phyloP scores from a whole-genome alignment of 2,888 invertebrate genomes.

The Baronia brevicornis region DNA sequence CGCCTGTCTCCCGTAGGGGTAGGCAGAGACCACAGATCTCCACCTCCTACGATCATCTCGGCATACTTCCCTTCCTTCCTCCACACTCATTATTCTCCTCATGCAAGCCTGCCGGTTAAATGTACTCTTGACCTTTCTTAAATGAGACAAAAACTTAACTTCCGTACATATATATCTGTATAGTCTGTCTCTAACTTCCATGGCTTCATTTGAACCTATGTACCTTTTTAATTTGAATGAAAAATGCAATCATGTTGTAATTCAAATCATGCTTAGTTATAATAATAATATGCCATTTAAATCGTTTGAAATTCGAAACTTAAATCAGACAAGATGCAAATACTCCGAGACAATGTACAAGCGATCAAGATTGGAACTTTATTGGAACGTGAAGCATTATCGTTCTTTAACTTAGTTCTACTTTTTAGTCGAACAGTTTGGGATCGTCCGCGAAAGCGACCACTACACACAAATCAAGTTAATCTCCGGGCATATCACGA shows the following conservation, averaged over 20 bases:
- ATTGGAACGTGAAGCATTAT: slow-evolving; percentile 11
- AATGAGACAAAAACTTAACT: too few species aligned
- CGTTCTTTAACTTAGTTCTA: slow-evolving; percentile 10
- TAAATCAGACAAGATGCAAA: slow-evolving; percentile 9
- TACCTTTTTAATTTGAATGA: too few species aligned
- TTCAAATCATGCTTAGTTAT: slow-evolving; percentile 9
- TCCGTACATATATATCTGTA: too few species aligned
- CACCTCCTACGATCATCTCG: too few species aligned
- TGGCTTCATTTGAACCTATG: too few species aligned
- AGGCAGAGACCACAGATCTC: too few species aligned
- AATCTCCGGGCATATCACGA: slow-evolving; percentile 40
- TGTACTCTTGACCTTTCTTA: too few species aligned
- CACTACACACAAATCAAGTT: slow-evolving; percentile 39
- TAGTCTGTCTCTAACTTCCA: too few species aligned
- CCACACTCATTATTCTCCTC: too few species aligned
- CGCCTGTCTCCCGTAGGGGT: too few species aligned
- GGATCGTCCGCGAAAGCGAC: slow-evolving; percentile 9
- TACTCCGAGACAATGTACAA: slow-evolving; percentile 8
- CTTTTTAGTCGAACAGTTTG: slow-evolving; percentile 10
- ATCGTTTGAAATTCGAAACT: slow-evolving; percentile 1
- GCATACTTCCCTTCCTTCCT: too few species aligned
- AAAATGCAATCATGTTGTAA: slow-evolving; percentile 2
- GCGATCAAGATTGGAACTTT: slow-evolving; percentile 14
- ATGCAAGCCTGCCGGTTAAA: too few species aligned
- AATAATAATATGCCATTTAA: slow-evolving; percentile 11